Conservation (phyloP, 2,888 invertebrate species). For the Acleris holmiana region DNA sequence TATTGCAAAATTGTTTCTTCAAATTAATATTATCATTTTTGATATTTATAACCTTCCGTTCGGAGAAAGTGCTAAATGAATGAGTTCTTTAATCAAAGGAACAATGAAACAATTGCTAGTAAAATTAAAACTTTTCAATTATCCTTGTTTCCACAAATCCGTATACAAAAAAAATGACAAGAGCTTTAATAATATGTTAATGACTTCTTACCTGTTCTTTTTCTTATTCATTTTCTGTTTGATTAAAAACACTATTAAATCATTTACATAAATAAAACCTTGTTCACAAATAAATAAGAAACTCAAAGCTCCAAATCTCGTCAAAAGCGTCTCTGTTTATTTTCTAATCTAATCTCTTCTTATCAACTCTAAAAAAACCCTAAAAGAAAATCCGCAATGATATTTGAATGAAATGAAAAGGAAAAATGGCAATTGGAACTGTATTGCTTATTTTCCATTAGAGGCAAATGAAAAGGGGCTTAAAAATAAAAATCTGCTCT, state of each 20-base stretch:
- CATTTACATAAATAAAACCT: conserved; percentile 18
- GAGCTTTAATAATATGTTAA: too few species aligned
- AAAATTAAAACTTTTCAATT: too few species aligned
- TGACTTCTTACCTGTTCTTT: too few species aligned
- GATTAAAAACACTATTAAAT: neutral
- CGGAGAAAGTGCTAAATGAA: too few species aligned
- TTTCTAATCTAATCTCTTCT: conserved; percentile 32
- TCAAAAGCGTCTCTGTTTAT: conserved; percentile 19
- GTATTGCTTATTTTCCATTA: conserved; percentile 38
- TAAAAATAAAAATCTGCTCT: conserved; percentile 26
- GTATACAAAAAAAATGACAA: too few species aligned
- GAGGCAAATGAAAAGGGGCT: conserved; percentile 34
- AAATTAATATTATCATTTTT: too few species aligned
- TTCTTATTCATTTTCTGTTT: too few species aligned
- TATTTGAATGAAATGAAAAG: conserved; percentile 35
- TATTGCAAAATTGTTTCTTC: too few species aligned
- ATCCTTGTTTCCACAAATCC: too few species aligned
- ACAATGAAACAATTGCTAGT: too few species aligned
- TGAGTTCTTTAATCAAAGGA: too few species aligned
- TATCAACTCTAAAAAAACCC: conserved; percentile 17
- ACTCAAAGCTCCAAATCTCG: conserved; percentile 1
- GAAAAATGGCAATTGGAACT: conserved; percentile 35
- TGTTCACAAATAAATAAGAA: conserved; percentile 28
- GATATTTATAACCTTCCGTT: too few species aligned
- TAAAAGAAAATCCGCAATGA: conserved; percentile 33